Evolutionary conservation across 2,888 invertebrate genomes (phyloP).

Genomic region (Flexamia atlantica): DNA sequence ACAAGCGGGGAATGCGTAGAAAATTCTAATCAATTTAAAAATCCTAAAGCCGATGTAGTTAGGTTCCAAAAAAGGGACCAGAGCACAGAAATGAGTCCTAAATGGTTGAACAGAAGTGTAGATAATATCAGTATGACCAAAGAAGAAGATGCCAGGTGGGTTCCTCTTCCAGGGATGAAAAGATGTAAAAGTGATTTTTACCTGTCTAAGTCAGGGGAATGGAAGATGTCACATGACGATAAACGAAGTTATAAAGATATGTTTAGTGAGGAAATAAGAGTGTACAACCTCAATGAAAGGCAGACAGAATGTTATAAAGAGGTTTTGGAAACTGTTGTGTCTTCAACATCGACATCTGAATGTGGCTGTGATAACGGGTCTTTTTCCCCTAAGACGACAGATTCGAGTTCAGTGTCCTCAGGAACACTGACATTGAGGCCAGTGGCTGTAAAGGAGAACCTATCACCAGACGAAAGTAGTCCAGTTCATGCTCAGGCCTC

Average conservation of each 20-base stretch:
- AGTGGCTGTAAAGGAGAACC: conserved; percentile 16
- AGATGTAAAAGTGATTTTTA: conserved; percentile 69
- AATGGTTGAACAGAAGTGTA: conserved; percentile 61
- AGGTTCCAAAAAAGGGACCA: conserved; percentile 57
- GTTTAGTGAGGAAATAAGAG: conserved; percentile 55
- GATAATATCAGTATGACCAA: conserved; percentile 53
- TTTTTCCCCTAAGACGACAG: conserved; percentile 66
- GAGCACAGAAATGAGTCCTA: conserved; percentile 62
- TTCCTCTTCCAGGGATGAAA: conserved; percentile 66
- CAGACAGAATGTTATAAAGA: conserved; percentile 57
- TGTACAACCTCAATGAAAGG: conserved; percentile 58
- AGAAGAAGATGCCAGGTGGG: conserved; percentile 62
- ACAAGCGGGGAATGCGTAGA: not conserved
- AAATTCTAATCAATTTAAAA: conserved; percentile 28
- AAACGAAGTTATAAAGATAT: conserved; percentile 25
- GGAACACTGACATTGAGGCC: conserved; percentile 40
- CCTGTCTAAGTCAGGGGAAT: conserved; percentile 66
- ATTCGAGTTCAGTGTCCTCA: conserved; percentile 64
- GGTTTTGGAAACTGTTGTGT: conserved; percentile 55
- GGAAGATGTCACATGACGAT: conserved; percentile 66
- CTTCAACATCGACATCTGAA: conserved; percentile 66
- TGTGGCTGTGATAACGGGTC: conserved; percentile 67
- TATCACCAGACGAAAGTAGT: conserved; percentile 4
- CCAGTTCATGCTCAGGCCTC: conserved; percentile 27
- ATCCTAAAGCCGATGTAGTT: conserved; percentile 49